These are phyloP conservation scores for Darevskia nairensis DNA, from an alignment of 2,797 vertebrate genomes.

Conservation along the genomic window DNA sequence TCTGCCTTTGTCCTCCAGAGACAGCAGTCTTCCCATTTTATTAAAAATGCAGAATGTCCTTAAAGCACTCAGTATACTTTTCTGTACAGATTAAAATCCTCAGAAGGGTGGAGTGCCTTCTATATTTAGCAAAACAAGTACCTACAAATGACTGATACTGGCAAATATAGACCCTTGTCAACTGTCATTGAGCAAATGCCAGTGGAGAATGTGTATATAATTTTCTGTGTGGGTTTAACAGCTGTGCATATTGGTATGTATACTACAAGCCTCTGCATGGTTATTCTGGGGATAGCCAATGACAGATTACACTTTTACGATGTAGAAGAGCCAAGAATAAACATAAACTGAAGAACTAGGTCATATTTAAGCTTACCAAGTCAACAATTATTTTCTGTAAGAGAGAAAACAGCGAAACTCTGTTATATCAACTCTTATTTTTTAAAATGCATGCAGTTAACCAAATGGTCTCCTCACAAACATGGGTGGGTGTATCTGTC, in stretches of 20 bases:
- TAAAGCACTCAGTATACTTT: conserved; percentile 39
- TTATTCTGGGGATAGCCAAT: conserved; percentile 35
- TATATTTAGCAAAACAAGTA: conserved; percentile 60
- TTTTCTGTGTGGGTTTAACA: conserved; percentile 31
- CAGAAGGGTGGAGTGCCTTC: conserved; percentile 59
- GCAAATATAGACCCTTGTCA: conserved; percentile 44
- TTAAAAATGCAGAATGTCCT: conserved; percentile 18
- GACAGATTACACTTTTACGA: conserved; percentile 2
- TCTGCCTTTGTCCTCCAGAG: neutral
- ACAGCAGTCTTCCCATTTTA: neutral
- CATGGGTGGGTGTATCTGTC: too few species aligned
- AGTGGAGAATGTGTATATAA: conserved; percentile 30
- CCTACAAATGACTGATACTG: conserved; percentile 44
- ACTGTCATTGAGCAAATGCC: conserved; percentile 35
- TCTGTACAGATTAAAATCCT: conserved; percentile 18
- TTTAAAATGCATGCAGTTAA: conserved; percentile 18
- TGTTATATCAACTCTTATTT: conserved; percentile 14
- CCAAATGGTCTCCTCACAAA: neutral
- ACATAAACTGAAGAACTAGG: conserved; percentile 33
- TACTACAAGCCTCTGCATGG: conserved; percentile 18
- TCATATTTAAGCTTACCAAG: conserved; percentile 38
- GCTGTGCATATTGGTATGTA: neutral
- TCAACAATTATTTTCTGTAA: conserved; percentile 34
- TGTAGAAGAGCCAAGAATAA: conserved; percentile 38
- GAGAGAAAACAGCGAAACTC: conserved; percentile 21